Base-by-base conservation (phyloP, 2,797 vertebrate species). In the Mareca strepera region DNA sequence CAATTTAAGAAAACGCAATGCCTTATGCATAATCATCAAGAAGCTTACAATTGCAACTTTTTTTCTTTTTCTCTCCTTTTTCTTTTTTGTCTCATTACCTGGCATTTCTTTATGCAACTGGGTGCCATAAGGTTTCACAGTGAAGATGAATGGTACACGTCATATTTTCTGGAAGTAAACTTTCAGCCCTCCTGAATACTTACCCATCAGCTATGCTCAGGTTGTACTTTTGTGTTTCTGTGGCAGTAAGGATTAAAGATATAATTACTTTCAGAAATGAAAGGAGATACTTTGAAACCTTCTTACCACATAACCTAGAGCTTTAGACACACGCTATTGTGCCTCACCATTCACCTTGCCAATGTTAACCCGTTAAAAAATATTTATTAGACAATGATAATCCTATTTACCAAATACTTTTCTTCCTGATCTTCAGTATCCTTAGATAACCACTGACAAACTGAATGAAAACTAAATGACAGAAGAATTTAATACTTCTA, bases 1-100 rank as follows among this genome's bases (percentile, higher is more conserved):
- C 50, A 74, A 77, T 83, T 82, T 50, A 89, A 87, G 73, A 77
- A 76, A 93, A 90, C 82, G 89, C 5, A 41, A 75, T 53, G 76
- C 56, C 56, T 93, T 85, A 74, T 2, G 12, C 58, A 52, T 53
- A 73, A 87, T 48, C 72, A 68, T 2, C 7, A 8, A 79, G 86
- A 79, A 75, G 41, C 68, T 53, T 68, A 52, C 58, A 85, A 22
- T 21, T 29, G 5, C 46, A 68, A 9, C 1, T 25, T 4, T 33
- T 59, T 55, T 16, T 66, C 33, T 22, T 35, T 21, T 17, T 46
- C 26, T 28, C 17, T n/a, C 48, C 21, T 28, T 10, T 12, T 15
- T n/a, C 31, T 25, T 14, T 53, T n/a, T 37, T 41, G 4, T 4
- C 22, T 35, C 50, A 85, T 82, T 64, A 92, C 62, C 58, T 74